Evolutionary conservation across 2,797 vertebrate genomes (phyloP).

Genomic region (Hipposideros larvatus): DNA sequence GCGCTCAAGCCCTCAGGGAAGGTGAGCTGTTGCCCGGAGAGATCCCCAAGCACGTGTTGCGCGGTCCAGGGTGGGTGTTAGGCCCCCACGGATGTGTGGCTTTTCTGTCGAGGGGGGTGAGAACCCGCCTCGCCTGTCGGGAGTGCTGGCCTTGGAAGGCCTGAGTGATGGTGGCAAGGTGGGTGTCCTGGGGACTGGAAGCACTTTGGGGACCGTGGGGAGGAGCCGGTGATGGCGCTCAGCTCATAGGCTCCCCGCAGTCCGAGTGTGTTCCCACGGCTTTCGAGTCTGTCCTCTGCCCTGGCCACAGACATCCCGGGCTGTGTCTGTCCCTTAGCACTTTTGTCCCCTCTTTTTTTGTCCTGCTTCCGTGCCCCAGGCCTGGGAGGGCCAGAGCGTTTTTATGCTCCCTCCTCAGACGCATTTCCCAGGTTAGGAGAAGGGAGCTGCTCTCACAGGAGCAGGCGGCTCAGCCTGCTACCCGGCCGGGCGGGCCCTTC

Average conservation of each 20-base stretch:
- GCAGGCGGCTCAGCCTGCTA: not conserved
- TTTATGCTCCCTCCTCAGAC: accelerated
- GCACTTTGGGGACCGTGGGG: too few relatives aligned
- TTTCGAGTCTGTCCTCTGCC: too few relatives aligned
- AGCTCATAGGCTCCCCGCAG: accelerated
- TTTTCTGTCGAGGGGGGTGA: not conserved
- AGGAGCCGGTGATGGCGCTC: too few relatives aligned
- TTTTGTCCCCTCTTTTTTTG: not conserved
- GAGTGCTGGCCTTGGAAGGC: not conserved
- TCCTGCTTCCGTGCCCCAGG: not conserved
- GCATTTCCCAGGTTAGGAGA: too few relatives aligned
- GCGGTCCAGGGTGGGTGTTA: accelerated
- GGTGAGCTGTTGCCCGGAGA: not conserved
- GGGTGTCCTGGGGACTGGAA: accelerated
- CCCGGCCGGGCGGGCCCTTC: too few relatives aligned
- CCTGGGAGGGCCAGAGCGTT: too few relatives aligned
- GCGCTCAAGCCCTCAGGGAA: not conserved
- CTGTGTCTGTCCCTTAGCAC: not conserved
- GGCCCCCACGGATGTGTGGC: accelerated
- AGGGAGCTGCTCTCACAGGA: not conserved
- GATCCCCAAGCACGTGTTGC: not conserved
- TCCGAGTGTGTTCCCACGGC: too few relatives aligned
- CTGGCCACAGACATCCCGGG: accelerated
- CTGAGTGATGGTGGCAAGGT: too few relatives aligned
- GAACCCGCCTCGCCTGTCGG: accelerated